Evolutionary conservation across 2,797 vertebrate genomes (phyloP).

Genomic region (Gouania willdenowi): DNA sequence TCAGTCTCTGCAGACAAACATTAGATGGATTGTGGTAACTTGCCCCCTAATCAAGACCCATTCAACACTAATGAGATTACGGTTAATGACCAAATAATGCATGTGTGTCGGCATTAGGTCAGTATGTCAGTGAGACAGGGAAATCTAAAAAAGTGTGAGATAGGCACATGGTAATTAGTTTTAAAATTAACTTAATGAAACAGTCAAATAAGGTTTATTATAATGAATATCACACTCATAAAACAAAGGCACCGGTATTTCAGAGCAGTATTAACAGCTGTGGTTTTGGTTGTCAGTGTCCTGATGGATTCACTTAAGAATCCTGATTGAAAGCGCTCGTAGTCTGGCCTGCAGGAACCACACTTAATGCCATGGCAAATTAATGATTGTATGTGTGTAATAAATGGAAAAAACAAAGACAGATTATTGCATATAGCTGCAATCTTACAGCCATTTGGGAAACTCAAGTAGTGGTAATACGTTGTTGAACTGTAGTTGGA

Average conservation of each 20-base stretch:
- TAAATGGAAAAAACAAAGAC: too few species aligned
- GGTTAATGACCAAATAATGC: constrained; percentile 65
- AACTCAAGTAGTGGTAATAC: too few species aligned
- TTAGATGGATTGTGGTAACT: constrained; percentile 70
- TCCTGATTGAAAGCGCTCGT: too few species aligned
- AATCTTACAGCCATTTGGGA: too few species aligned
- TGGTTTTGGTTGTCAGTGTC: neutral
- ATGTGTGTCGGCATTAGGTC: constrained; percentile 24
- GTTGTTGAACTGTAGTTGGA: too few species aligned
- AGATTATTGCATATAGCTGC: too few species aligned
- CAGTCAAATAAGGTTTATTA: neutral
- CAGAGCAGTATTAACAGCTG: neutral
- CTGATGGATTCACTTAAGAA: too few species aligned
- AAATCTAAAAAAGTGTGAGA: neutral
- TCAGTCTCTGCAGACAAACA: constrained; percentile 59
- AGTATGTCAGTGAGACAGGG: constrained; percentile 29
- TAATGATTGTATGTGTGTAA: too few species aligned
- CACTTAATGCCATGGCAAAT: too few species aligned
- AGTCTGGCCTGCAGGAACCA: too few species aligned
- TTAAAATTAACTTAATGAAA: neutral
- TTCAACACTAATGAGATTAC: constrained; percentile 72
- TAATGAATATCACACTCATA: neutral
- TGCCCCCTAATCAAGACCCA: constrained; percentile 66
- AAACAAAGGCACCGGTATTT: neutral
- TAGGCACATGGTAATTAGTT: constrained; percentile 1